Percentiles rank a stretch among this genome's conserved stretches.
Evolutionary conservation across 2,797 vertebrate genomes (phyloP).

Genomic region (Lycodopsis pacificus): DNA sequence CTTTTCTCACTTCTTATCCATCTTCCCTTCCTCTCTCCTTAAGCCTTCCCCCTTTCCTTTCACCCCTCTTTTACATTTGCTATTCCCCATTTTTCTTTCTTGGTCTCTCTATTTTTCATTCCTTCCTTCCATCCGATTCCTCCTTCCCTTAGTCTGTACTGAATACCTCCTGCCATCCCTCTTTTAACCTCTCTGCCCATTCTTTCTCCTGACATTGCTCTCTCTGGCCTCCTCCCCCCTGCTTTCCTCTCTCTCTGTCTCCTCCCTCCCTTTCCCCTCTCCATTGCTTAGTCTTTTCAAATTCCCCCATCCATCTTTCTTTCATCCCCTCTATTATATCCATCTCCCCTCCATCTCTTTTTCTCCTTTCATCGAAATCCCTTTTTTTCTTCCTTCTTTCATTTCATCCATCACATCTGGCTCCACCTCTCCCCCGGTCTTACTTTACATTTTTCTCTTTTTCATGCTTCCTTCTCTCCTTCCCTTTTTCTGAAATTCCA

Average conservation of each 20-base stretch:
- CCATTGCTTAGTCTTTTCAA: neutral
- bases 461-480: neutral
- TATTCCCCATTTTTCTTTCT: neutral
- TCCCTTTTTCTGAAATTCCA: neutral
- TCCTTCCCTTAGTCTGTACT: neutral
- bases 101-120: neutral
- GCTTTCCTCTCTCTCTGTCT: neutral
- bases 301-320: neutral
- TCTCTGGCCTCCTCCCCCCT: neutral
- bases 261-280: neutral
- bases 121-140: neutral
- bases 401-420: constrained; percentile 13
- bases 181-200: neutral
- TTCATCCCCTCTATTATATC: neutral
- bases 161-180: neutral
- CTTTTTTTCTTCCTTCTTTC: neutral
- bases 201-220: neutral
- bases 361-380: neutral
- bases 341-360: neutral
- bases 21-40: neutral
- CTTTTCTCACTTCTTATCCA: neutral
- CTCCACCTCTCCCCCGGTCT: constrained; percentile 11
- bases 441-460: neutral
- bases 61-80: neutral
- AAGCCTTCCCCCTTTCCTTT: neutral